Conservation (phyloP, 2,113 vertebrate species). For the Notarius lentiginosus region DNA sequence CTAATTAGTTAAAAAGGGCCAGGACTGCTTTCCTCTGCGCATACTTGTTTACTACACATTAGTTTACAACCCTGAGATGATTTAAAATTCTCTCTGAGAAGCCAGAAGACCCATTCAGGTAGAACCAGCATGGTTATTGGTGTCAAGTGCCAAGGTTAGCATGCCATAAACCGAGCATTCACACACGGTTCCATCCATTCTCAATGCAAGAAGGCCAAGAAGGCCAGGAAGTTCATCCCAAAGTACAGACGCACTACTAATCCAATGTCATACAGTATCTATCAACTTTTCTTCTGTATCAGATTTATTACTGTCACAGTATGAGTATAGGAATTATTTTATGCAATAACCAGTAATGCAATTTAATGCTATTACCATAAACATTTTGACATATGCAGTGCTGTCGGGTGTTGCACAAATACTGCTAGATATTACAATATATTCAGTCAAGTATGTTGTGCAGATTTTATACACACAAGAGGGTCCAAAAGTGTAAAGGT, state of each 20-base stretch:
- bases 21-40: not conserved
- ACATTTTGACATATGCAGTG: not conserved
- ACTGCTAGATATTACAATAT: not conserved
- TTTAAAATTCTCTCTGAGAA: slow-evolving; percentile 19
- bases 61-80: not conserved
- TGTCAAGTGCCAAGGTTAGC: slow-evolving; percentile 21
- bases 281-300: not conserved
- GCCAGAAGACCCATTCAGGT: slow-evolving; percentile 36
- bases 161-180: slow-evolving; percentile 36
- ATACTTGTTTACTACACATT: not conserved
- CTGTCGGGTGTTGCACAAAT: not conserved
- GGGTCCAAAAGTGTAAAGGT: not conserved
- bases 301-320: not conserved
- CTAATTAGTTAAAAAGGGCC: not conserved
- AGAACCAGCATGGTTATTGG: not conserved
- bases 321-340: not conserved
- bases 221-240: slow-evolving; percentile 14
- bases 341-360: not conserved
- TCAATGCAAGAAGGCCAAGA: not conserved
- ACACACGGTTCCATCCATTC: slow-evolving; percentile 20
- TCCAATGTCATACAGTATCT: not conserved
- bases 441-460: not conserved
- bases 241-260: slow-evolving; percentile 18
- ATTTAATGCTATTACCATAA: not conserved
- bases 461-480: not conserved